Percentiles rank a stretch among this genome's conserved stretches.
Conservation (phyloP, 1,140 invertebrate species). For the Hermatobates lingyangjiaoensis region DNA sequence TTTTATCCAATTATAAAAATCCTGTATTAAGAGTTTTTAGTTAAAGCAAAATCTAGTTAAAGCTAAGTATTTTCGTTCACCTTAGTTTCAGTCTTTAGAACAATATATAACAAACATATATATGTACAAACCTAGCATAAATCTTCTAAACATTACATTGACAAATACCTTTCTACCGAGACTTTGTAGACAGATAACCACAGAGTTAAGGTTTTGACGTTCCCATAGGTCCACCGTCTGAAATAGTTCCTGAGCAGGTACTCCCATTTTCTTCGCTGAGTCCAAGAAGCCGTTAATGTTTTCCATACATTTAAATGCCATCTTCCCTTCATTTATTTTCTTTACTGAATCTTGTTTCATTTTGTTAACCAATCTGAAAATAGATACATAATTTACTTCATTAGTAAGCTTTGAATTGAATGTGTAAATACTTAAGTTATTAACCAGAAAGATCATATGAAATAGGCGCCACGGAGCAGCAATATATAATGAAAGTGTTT, state of each 20-base stretch:
- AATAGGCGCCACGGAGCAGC: too few relatives aligned
- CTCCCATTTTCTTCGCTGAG: constrained; percentile 67
- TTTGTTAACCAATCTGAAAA: constrained; percentile 53
- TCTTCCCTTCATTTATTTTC: constrained; percentile 66
- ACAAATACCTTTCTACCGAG: constrained; percentile 90
- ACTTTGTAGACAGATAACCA: constrained; percentile 84
- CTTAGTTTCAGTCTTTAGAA: background rate
- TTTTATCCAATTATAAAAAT: too few relatives aligned
- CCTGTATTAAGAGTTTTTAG: too few relatives aligned
- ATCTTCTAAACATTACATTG: too few relatives aligned
- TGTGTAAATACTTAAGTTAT: too few relatives aligned
- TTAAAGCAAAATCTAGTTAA: background rate
- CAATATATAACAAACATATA: too few relatives aligned
- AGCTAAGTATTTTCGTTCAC: background rate
- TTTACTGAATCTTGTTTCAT: constrained; percentile 61
- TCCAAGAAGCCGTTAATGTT: constrained; percentile 91
- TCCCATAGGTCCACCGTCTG: constrained; percentile 94
- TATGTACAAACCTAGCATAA: too few relatives aligned
- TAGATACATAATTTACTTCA: constrained; percentile 5
- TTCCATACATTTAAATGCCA: constrained; percentile 98
- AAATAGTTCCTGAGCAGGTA: constrained; percentile 87
- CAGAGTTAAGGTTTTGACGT: constrained; percentile 82
- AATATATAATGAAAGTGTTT: too few relatives aligned
- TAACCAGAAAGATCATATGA: too few relatives aligned
- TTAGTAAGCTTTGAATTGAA: too few relatives aligned